Conservation (phyloP, 1,140 invertebrate species). For the Apolygus lucorum region DNA sequence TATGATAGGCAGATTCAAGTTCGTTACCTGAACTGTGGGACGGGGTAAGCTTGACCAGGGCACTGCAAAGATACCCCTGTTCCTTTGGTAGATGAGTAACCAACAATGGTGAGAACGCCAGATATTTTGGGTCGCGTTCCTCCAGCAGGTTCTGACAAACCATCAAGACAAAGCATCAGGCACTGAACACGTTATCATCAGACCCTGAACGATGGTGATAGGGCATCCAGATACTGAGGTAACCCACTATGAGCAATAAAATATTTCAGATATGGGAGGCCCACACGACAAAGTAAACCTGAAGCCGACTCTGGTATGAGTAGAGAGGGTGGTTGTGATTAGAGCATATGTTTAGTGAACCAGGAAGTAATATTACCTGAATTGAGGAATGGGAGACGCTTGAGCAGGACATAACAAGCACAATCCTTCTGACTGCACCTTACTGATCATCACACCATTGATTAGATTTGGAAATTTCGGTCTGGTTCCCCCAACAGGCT, state of each 20-base stretch:
- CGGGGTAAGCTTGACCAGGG: conserved; percentile 46
- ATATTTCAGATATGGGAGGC: too few relatives aligned
- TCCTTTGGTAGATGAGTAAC: conserved; percentile 33
- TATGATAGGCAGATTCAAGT: neutral
- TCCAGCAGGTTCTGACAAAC: conserved; percentile 44
- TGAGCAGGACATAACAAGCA: conserved; percentile 57
- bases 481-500: conserved; percentile 45
- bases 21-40: conserved; percentile 52
- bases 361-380: too few relatives aligned
- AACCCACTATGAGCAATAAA: too few relatives aligned
- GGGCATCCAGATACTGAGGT: too few relatives aligned
- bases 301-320: too few relatives aligned
- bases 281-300: too few relatives aligned
- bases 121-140: conserved; percentile 46
- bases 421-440: conserved; percentile 40
- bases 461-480: conserved; percentile 47
- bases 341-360: too few relatives aligned
- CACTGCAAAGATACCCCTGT: conserved; percentile 34
- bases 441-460: conserved; percentile 38
- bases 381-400: conserved; percentile 56
- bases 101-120: conserved; percentile 41
- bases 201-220: too few relatives aligned
- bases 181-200: too few relatives aligned
- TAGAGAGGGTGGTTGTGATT: too few relatives aligned
- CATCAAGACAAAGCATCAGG: neutral